These are phyloP conservation scores for Phortica variegata DNA, from an alignment of 1,140 invertebrate genomes.

Conservation along the genomic window DNA sequence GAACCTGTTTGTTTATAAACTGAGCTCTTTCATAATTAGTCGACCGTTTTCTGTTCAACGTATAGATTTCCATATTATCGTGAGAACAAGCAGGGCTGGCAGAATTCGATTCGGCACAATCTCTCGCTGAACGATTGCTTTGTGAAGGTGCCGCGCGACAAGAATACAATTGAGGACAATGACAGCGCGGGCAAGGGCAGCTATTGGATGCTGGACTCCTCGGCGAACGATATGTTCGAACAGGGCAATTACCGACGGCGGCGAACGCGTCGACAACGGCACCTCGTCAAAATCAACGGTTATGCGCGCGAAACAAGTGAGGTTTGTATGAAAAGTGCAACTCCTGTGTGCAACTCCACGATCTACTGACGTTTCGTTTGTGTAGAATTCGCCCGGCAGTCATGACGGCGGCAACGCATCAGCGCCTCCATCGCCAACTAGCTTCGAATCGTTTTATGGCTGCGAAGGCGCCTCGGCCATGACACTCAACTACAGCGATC, in stretches of 20 bases:
- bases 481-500: slow-evolving; percentile 48
- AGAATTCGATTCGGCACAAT: slow-evolving; percentile 86
- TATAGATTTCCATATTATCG: slow-evolving; percentile 75
- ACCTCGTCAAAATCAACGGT: slow-evolving; percentile 25
- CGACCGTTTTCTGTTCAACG: no score
- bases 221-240: slow-evolving; percentile 86
- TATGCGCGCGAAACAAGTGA: slow-evolving; percentile 24
- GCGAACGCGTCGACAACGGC: slow-evolving; percentile 60
- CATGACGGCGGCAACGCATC: slow-evolving; percentile 8
- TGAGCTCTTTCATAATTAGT: no score
- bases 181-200: slow-evolving; percentile 70
- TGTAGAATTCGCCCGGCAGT: slow-evolving; percentile 27
- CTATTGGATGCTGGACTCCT: slow-evolving; percentile 86
- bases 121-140: slow-evolving; percentile 92
- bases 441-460: slow-evolving; percentile 41
- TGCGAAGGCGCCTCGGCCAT: slow-evolving; percentile 18
- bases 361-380: no score
- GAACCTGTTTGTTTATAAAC: no score
- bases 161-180: slow-evolving; percentile 70
- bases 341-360: no score
- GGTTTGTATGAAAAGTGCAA: no score
- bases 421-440: slow-evolving; percentile 23
- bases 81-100: slow-evolving; percentile 80
- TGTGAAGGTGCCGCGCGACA: slow-evolving; percentile 77
- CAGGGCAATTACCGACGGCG: slow-evolving; percentile 80